A percentile compares a stretch with the other conserved stretches of the same genome.
Conservation (phyloP, 2,888 invertebrate species). For the Phasia obesa region DNA sequence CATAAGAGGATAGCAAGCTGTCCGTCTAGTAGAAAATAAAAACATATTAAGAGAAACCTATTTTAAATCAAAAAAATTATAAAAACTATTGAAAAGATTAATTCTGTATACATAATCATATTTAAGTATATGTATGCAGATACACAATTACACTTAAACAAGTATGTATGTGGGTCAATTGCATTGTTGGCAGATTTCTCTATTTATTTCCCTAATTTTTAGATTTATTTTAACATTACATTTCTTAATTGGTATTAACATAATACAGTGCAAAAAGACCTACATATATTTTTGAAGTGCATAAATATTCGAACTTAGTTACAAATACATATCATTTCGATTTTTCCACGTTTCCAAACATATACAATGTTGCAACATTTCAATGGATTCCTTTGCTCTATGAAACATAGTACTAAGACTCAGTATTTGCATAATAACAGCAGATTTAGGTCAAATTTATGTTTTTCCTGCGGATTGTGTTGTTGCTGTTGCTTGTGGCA, state of each 20-base stretch:
- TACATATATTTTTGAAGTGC: constrained; percentile 26
- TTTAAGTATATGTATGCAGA: too few species aligned
- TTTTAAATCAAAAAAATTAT: too few species aligned
- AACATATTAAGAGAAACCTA: too few species aligned
- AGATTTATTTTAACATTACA: not conserved
- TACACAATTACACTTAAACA: too few species aligned
- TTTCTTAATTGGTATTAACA: constrained; percentile 20
- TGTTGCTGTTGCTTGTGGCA: not conserved
- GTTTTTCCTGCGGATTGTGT: constrained; percentile 43
- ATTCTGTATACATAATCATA: too few species aligned
- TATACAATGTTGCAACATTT: constrained; percentile 58
- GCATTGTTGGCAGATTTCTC: constrained; percentile 19
- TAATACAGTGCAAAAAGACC: constrained; percentile 10
- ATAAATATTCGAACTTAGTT: constrained; percentile 29
- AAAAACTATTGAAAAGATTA: too few species aligned
- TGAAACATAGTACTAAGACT: constrained; percentile 23
- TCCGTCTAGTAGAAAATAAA: too few species aligned
- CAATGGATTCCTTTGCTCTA: constrained; percentile 30
- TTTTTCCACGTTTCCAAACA: constrained; percentile 1
- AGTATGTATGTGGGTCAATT: not conserved
- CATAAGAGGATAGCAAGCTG: too few species aligned
- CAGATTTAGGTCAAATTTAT: constrained; percentile 72
- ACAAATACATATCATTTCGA: constrained; percentile 22
- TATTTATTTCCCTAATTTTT: constrained; percentile 8
- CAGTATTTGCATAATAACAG: constrained; percentile 66